Conservation (phyloP, 53 echinoderm and acorn worm species). For the Apostichopus leukothele region DNA sequence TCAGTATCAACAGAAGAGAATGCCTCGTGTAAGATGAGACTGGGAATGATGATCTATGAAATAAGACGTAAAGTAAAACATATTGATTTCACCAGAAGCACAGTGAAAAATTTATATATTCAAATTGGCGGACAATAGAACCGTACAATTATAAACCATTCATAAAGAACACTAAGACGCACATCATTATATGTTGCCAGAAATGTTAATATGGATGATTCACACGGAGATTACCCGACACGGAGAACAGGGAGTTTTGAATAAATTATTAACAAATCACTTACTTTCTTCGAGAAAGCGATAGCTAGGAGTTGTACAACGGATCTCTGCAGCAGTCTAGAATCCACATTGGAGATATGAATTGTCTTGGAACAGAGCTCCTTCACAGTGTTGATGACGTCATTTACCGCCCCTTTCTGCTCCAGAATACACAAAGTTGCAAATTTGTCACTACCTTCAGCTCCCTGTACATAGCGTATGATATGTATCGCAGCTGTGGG, state of each 20-base stretch:
- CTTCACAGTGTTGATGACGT: background rate
- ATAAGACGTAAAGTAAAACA: background rate
- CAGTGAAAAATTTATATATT: no score
- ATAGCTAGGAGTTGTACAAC: background rate
- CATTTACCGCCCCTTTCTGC: background rate
- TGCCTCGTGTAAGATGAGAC: background rate
- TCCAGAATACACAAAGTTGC: constrained; percentile 20
- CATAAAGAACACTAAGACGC: no score
- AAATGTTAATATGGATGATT: no score
- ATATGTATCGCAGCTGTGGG: background rate
- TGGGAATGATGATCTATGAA: background rate
- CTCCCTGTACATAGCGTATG: background rate
- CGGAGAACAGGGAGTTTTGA: no score
- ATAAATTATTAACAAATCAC: background rate
- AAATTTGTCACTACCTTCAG: constrained; percentile 26
- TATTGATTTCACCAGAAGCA: no score
- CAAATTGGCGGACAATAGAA: no score
- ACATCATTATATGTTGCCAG: no score
- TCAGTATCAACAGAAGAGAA: background rate
- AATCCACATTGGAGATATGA: background rate
- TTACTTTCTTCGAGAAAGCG: constrained; percentile 11
- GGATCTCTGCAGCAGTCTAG: constrained; percentile 19
- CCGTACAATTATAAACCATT: no score
- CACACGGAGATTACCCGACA: no score
- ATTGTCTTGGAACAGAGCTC: constrained; percentile 1